Conservation (phyloP, 2,113 vertebrate species). For the Xiphophorus hellerii region DNA sequence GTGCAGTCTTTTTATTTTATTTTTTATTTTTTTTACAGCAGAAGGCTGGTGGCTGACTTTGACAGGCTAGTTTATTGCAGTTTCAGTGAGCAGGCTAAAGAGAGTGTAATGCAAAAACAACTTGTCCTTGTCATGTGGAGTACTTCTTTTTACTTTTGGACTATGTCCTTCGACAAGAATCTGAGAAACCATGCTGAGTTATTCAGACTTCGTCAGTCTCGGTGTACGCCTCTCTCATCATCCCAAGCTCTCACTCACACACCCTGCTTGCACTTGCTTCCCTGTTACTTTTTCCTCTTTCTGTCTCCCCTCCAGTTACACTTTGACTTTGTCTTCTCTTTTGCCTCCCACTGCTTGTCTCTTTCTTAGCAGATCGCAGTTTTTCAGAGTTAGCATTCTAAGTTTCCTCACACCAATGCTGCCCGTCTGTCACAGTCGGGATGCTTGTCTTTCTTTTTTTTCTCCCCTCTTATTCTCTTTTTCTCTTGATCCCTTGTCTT, state of each 20-base stretch:
- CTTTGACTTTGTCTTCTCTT: conserved; percentile 43
- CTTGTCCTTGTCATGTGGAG: conserved; percentile 60
- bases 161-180: conserved; percentile 37
- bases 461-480: conserved; percentile 16
- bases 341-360: conserved; percentile 12
- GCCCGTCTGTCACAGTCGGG: conserved; percentile 47
- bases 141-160: conserved; percentile 38
- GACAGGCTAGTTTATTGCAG: conserved; percentile 30
- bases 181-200: conserved; percentile 50
- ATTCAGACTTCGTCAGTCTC: conserved; percentile 36
- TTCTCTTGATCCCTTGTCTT: conserved; percentile 48
- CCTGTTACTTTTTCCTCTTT: conserved; percentile 43
- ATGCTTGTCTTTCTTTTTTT: conserved; percentile 43
- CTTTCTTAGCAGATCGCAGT: conserved; percentile 18
- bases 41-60: conserved; percentile 36
- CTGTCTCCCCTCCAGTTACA: conserved; percentile 41
- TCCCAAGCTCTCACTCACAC: conserved; percentile 38
- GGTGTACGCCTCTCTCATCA: conserved; percentile 35
- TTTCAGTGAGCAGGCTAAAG: conserved; percentile 15
- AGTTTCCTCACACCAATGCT: conserved; percentile 25
- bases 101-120: conserved; percentile 44
- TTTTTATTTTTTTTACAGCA: conserved; percentile 46
- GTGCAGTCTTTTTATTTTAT: conserved; percentile 44
- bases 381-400: conserved; percentile 50
- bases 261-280: conserved; percentile 9